These are phyloP conservation scores for Cenopis cana DNA, from an alignment of 2,888 invertebrate species.

Conservation along the genomic window DNA sequence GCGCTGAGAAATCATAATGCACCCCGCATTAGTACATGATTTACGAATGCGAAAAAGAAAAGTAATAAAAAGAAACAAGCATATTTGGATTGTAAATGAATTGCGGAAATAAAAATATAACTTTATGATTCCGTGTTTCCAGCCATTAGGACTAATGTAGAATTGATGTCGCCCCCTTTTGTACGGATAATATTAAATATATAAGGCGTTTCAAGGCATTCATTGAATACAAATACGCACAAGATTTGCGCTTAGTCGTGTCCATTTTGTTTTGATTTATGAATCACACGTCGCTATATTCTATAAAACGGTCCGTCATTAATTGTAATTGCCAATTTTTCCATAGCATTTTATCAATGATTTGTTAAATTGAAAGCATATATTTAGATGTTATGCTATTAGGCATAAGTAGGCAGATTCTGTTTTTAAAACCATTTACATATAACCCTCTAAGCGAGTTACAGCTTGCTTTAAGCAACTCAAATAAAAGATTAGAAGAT, in stretches of 20 bases:
- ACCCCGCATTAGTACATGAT: conserved; percentile 9
- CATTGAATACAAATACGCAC: conserved; percentile 16
- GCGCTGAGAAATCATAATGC: neutral
- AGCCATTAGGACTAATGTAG: conserved; percentile 42
- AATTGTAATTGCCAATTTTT: too few relatives aligned
- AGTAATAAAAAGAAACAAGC: conserved; percentile 27
- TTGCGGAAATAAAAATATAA: conserved; percentile 42
- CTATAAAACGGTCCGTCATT: too few relatives aligned
- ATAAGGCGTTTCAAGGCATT: conserved; percentile 31
- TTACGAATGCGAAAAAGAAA: conserved; percentile 26
- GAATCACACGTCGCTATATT: neutral
- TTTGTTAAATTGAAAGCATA: neutral
- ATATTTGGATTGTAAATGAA: conserved; percentile 44
- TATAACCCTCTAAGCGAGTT: neutral
- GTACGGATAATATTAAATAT: conserved; percentile 4
- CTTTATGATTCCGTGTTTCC: conserved; percentile 44
- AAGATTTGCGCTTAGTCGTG: neutral
- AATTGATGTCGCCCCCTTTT: conserved; percentile 39
- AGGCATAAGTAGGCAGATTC: neutral
- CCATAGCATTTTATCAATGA: neutral
- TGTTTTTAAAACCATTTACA: conserved; percentile 8
- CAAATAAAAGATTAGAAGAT: conserved; percentile 30
- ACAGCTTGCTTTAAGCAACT: conserved; percentile 10
- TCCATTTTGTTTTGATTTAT: neutral
- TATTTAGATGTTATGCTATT: neutral